Evolutionary conservation across 1,140 invertebrate genomes (phyloP).

Genomic region (Galleria mellonella): DNA sequence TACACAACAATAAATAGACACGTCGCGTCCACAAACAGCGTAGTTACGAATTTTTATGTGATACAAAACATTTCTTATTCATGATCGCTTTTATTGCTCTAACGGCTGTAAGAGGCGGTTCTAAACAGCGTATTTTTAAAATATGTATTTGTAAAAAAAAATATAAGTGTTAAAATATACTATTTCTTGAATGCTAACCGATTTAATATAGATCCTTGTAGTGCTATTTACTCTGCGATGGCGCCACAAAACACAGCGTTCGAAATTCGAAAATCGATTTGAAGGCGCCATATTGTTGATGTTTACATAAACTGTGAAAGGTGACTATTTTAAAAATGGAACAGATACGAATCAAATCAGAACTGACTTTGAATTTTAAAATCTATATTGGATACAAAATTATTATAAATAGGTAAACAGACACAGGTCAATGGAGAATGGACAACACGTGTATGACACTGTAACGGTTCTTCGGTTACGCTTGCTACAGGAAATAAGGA

Average conservation of each 20-base stretch:
- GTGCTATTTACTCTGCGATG: too few species aligned
- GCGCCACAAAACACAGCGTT: too few species aligned
- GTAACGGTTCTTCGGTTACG: conserved; percentile 11
- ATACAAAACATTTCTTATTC: conserved; percentile 19
- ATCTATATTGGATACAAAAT: conserved; percentile 25
- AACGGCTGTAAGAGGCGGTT: conserved; percentile 19
- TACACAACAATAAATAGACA: conserved; percentile 16
- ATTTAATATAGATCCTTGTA: too few species aligned
- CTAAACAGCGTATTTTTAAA: conserved; percentile 3
- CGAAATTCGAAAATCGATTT: background rate
- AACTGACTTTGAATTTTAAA: conserved; percentile 30
- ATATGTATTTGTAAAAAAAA: background rate
- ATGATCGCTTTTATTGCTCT: conserved; percentile 12
- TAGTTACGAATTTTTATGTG: conserved; percentile 16
- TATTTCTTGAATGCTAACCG: too few species aligned
- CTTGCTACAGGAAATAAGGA: conserved; percentile 13
- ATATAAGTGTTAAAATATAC: too few species aligned
- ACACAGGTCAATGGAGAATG: conserved; percentile 12
- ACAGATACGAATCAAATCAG: too few species aligned
- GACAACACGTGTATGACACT: conserved; percentile 19
- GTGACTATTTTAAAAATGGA: too few species aligned
- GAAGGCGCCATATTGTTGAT: conserved; percentile 18
- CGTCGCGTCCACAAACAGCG: conserved; percentile 10
- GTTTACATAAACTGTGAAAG: conserved; percentile 1
- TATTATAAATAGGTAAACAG: conserved; percentile 26